Percentiles rank a stretch among this genome's conserved stretches.
Conservation (phyloP, 2,113 vertebrate species). For the Corythoichthys intestinalis region DNA sequence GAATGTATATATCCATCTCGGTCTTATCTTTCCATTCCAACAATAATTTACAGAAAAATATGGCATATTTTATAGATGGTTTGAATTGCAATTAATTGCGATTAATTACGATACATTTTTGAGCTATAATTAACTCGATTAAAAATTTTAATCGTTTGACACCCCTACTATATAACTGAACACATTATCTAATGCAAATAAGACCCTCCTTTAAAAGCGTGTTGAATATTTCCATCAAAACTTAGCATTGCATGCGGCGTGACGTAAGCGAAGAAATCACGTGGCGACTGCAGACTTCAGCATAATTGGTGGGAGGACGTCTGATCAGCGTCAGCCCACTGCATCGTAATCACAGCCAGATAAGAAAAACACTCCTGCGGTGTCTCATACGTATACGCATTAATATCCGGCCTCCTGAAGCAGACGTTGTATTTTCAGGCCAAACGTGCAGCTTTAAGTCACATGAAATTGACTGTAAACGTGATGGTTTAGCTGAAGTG, state of each 20-base stretch:
- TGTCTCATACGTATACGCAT: not conserved
- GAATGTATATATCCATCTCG: no score
- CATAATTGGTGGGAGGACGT: conserved; percentile 25
- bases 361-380: conserved; percentile 29
- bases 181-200: no score
- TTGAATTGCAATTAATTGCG: no score
- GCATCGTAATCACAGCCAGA: conserved; percentile 25
- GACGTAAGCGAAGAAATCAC: conserved; percentile 37
- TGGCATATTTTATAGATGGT: no score
- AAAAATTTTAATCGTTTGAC: no score
- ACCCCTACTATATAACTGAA: no score
- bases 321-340: conserved; percentile 34
- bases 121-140: no score
- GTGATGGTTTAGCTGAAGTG: conserved; percentile 62
- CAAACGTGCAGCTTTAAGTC: not conserved
- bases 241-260: conserved; percentile 27
- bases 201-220: not conserved
- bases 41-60: no score
- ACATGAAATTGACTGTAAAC: conserved; percentile 58
- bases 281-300: conserved; percentile 31
- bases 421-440: not conserved
- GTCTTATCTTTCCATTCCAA: no score
- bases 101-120: no score
- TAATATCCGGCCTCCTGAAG: not conserved
- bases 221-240: conserved; percentile 26